These are phyloP conservation scores for Poicephalus meyeri DNA, from an alignment of 2,113 vertebrate species.

Conservation along the genomic window DNA sequence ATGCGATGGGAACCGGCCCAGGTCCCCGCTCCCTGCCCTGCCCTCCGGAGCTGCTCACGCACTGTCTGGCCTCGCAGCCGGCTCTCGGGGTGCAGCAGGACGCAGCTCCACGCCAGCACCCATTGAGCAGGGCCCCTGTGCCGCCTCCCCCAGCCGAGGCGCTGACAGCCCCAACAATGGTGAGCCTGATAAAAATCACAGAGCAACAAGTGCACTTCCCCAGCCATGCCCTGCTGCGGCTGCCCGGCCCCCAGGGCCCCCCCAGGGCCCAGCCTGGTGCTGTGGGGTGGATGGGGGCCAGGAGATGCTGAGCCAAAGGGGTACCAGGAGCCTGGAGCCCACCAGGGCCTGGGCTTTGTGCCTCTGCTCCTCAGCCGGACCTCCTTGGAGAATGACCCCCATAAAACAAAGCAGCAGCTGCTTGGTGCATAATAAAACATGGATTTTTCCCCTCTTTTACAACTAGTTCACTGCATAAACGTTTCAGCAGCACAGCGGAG, in stretches of 20 bases:
- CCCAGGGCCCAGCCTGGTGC: background rate
- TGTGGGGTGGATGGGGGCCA: background rate
- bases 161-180: constrained; percentile 1
- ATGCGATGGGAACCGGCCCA: background rate
- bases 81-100: background rate
- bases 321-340: background rate
- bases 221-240: fast-evolving
- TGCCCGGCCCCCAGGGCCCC: background rate
- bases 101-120: background rate
- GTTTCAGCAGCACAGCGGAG: background rate
- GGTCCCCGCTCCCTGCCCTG: background rate
- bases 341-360: background rate
- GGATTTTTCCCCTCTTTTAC: background rate
- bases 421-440: constrained; percentile 21
- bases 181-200: background rate
- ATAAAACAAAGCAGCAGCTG: constrained; percentile 47
- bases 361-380: background rate
- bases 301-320: background rate
- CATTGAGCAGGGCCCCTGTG: fast-evolving
- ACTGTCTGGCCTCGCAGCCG: fast-evolving
- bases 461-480: background rate
- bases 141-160: background rate
- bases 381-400: background rate
- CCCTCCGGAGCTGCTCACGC: background rate
- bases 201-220: background rate